A percentile compares a stretch with the other conserved stretches of the same genome.
Conservation (phyloP, 1,140 invertebrate species). For the Ericerus pela region DNA sequence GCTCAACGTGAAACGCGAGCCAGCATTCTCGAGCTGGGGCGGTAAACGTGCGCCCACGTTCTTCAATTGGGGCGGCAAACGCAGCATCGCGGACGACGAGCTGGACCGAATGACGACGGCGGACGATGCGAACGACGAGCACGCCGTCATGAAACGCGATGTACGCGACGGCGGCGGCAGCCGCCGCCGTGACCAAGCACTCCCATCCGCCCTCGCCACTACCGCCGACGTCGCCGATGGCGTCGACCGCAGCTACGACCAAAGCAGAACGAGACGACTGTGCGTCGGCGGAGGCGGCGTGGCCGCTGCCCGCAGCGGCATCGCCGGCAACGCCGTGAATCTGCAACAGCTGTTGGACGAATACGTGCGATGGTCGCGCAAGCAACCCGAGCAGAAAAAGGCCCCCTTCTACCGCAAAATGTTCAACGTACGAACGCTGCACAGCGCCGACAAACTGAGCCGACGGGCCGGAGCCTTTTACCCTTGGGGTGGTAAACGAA, state of each 20-base stretch:
- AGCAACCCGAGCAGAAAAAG: conserved; percentile 3
- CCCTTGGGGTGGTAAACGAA: conserved; percentile 2
- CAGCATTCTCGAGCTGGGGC: conserved; percentile 21
- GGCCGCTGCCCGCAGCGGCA: neutral
- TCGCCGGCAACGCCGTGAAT: neutral
- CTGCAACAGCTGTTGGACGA: neutral
- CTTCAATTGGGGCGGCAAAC: conserved; percentile 23
- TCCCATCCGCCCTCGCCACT: too few species aligned
- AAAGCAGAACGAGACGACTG: neutral
- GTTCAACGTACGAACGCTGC: neutral
- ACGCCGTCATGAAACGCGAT: neutral
- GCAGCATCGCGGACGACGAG: conserved; percentile 1
- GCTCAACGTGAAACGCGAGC: conserved; percentile 18
- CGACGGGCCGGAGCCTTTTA: neutral
- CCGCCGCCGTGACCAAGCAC: too few species aligned
- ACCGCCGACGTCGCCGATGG: neutral
- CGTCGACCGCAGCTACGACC: too few species aligned
- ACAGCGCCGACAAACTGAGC: neutral
- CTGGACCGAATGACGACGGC: neutral
- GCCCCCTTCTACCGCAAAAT: neutral
- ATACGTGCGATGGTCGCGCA: neutral
- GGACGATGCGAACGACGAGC: neutral
- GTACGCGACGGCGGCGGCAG: too few species aligned
- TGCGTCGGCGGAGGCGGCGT: neutral
- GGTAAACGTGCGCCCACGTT: conserved; percentile 20